These are phyloP conservation scores for Galerucella nymphaeae DNA, from an alignment of 2,888 invertebrate species.

Conservation along the genomic window DNA sequence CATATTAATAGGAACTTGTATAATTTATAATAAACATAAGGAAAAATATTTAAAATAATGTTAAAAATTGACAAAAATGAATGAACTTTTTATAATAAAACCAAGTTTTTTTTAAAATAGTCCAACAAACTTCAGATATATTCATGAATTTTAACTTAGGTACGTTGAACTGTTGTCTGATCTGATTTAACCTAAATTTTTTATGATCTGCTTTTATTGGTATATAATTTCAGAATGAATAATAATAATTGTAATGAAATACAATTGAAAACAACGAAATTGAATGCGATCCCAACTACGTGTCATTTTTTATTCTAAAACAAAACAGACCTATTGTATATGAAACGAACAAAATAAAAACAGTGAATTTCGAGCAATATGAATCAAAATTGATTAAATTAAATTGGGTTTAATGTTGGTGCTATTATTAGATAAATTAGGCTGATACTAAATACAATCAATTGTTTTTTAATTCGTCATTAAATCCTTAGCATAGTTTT, in stretches of 20 bases:
- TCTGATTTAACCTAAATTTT: too few species aligned
- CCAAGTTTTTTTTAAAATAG: too few species aligned
- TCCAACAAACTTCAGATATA: too few species aligned
- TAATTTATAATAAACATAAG: neutral
- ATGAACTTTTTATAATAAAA: too few species aligned
- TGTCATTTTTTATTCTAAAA: neutral
- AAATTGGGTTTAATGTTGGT: constrained; percentile 29
- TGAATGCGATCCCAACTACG: neutral
- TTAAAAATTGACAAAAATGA: too few species aligned
- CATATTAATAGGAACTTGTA: neutral
- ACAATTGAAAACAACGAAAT: too few species aligned
- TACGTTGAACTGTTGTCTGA: too few species aligned
- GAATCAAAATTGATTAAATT: constrained; percentile 32
- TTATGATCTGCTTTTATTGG: too few species aligned
- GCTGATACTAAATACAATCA: constrained; percentile 25
- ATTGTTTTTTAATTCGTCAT: constrained; percentile 25
- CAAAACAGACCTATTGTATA: constrained; percentile 11
- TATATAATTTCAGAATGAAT: too few species aligned
- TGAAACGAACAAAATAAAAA: neutral
- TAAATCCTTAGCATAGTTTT: constrained; percentile 3
- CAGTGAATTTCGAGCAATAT: constrained; percentile 24
- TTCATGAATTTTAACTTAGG: too few species aligned
- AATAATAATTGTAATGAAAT: too few species aligned
- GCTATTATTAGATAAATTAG: constrained; percentile 31
- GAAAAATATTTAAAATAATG: too few species aligned